Evolutionary conservation across 1,140 invertebrate species (phyloP).

Genomic region (Tetramorium parvispinum): DNA sequence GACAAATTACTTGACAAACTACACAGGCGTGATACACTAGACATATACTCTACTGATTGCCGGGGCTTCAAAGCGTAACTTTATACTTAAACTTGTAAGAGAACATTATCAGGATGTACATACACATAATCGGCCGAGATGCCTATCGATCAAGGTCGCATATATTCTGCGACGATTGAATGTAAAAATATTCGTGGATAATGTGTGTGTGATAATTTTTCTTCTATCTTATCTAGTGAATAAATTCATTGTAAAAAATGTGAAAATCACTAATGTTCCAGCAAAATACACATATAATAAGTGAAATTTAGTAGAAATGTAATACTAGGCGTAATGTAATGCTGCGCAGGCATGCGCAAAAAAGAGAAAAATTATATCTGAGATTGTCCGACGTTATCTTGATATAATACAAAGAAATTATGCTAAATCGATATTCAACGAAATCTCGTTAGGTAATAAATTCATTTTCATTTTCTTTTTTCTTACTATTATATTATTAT

Average conservation of each 20-base stretch:
- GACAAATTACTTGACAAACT: conserved; percentile 51
- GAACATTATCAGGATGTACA: not conserved
- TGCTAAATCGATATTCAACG: not conserved
- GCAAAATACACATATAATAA: not conserved
- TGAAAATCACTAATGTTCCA: not conserved
- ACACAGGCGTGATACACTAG: not conserved
- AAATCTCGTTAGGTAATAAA: not conserved
- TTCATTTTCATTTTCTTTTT: not conserved
- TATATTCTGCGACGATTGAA: not conserved
- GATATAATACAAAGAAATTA: not conserved
- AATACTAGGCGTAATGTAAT: too few species aligned
- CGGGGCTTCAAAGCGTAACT: not conserved
- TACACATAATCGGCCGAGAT: not conserved
- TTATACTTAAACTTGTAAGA: conserved; percentile 33
- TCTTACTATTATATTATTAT: not conserved
- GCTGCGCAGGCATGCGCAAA: not conserved
- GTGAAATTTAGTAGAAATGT: not conserved
- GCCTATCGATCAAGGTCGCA: not conserved
- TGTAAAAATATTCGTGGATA: not conserved
- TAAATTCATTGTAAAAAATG: not conserved
- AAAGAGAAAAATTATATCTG: not conserved
- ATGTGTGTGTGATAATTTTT: not conserved
- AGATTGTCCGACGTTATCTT: not conserved
- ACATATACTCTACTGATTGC: conserved; percentile 20
- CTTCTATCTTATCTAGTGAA: not conserved